These are phyloP conservation scores for Apistogramma diplotaenia DNA, from an alignment of 2,113 vertebrate genomes.

Conservation along the genomic window DNA sequence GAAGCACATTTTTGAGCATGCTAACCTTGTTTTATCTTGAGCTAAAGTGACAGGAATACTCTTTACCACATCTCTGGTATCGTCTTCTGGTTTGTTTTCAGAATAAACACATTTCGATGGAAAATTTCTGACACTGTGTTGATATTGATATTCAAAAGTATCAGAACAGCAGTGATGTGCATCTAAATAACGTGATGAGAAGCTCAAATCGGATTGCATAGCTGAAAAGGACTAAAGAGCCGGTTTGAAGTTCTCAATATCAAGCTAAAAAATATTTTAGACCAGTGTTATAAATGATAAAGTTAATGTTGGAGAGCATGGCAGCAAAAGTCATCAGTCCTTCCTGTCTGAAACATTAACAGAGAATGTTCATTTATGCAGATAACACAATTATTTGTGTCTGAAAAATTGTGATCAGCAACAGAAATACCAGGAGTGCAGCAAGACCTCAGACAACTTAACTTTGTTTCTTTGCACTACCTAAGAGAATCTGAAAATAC, in stretches of 20 bases:
- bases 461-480: no score
- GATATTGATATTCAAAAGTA: neutral
- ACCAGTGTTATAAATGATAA: neutral
- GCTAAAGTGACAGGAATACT: neutral
- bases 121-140: neutral
- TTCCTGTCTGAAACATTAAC: accelerated
- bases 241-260: neutral
- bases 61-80: neutral
- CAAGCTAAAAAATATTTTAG: neutral
- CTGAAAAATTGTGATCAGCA: no score
- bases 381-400: neutral
- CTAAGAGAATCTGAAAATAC: no score
- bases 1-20: neutral
- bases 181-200: neutral
- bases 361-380: neutral
- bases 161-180: neutral
- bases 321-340: neutral
- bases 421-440: no score
- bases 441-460: no score
- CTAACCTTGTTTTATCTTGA: neutral
- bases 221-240: neutral
- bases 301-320: neutral
- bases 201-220: neutral
- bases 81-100: neutral
- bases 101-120: neutral